Evolutionary conservation across 2,113 vertebrate species (phyloP).

Genomic region (Rhinoptilus africanus): DNA sequence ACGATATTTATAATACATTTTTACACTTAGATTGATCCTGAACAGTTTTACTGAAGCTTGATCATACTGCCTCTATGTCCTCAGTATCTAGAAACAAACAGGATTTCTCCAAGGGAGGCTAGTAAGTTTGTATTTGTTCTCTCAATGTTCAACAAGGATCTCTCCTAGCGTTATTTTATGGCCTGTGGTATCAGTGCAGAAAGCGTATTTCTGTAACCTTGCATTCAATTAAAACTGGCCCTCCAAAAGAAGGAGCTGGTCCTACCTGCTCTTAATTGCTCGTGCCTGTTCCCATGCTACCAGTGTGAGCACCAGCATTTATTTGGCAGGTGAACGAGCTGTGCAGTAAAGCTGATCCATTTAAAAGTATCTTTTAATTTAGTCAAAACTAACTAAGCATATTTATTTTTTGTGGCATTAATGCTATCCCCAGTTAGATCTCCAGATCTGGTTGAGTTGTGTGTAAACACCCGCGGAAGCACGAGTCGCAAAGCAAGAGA

Average conservation of each 20-base stretch:
- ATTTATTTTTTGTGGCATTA: background rate
- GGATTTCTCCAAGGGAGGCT: background rate
- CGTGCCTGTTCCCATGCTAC: background rate
- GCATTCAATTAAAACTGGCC: background rate
- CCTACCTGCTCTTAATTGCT: background rate
- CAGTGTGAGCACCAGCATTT: background rate
- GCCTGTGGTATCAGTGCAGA: background rate
- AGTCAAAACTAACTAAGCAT: background rate
- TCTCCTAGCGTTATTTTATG: background rate
- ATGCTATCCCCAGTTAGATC: background rate
- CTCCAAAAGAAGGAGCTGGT: background rate
- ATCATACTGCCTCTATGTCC: background rate
- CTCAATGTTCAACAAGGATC: background rate
- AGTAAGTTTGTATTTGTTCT: background rate
- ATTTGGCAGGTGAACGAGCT: background rate
- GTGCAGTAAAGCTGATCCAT: background rate
- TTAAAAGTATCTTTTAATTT: background rate
- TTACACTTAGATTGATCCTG: background rate
- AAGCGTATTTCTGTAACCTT: background rate
- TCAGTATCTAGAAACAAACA: background rate
- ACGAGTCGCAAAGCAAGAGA: background rate
- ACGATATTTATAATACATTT: background rate
- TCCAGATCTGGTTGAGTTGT: background rate
- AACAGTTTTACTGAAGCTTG: background rate
- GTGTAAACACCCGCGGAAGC: background rate